Base-by-base conservation (phyloP, 2,888 invertebrate species). In the Eustalomyia histrio region DNA sequence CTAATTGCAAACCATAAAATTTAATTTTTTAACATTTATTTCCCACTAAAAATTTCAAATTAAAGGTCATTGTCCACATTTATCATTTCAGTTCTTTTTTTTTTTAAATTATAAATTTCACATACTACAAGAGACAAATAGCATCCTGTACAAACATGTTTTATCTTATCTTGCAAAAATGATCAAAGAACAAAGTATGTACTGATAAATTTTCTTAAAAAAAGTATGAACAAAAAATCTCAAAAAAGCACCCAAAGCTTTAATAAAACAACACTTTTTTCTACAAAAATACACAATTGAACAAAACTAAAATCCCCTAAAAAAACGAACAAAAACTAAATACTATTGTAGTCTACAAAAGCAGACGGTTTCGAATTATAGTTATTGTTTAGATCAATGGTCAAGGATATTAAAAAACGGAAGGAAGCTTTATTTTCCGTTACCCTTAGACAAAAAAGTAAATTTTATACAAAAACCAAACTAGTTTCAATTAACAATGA, bases 391-490 rank as follows among this genome's bases (percentile, higher is more conserved):
- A 65, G 87, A 86, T 89, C 88, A 89, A 87, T 87, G 89, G 89
- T 88, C 88, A 88, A 89, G 89, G 89, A 87, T 87, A 85, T 79
- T 58, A 80, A 80, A 80, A 29, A 29, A 60, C 78, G 73, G 83
- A 80, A 84, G 73, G 83, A 80, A 84, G 85, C 83, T 86, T 84
- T 84, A 83, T 71, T 57, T 85, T 83, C 75, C 86, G 86, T 86
- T 83, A 84, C 83, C 83, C 83, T 83, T 68, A 76, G 61, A 53
- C 67, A 76, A 67, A 33, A 60, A 10, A 64, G 21, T 21, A 61
- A 33, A 69, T 64, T 76, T 8, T 68, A 39, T 76, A 76, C 52
- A 69, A 76, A 29, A 69, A 60, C n/a, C 76, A 63, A 81, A 81
- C 81, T 71, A 78, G 81, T 81, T 81, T 81, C 43, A 73, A 24